These are phyloP conservation scores for Stylophora pistillata DNA, from an alignment of 64 coral and sea anemone species.

Conservation along the genomic window DNA sequence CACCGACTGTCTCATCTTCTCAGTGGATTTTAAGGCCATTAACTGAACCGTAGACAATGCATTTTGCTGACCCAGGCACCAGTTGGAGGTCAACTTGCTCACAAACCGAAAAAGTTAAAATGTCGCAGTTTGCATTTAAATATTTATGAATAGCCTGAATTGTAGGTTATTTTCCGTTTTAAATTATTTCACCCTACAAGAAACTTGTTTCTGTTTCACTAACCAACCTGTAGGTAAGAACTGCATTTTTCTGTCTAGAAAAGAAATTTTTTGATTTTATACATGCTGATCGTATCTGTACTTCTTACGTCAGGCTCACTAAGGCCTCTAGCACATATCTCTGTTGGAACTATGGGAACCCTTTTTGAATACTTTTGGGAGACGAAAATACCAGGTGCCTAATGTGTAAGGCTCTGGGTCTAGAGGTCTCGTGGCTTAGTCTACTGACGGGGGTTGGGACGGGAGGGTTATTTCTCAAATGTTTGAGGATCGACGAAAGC, in stretches of 20 bases:
- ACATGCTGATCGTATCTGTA: background rate
- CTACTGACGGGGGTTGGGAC: too few species aligned
- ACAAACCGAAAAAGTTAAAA: conserved; percentile 17
- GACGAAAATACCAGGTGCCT: too few species aligned
- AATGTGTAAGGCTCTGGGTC: too few species aligned
- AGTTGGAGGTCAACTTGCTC: conserved; percentile 34
- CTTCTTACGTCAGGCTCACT: background rate
- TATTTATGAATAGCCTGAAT: conserved; percentile 13
- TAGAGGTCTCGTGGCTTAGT: too few species aligned
- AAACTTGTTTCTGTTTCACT: background rate
- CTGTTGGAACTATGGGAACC: background rate
- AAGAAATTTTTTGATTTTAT: background rate
- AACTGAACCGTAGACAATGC: background rate
- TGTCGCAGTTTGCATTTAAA: conserved; percentile 5
- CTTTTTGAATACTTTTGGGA: too few species aligned
- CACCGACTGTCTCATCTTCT: background rate
- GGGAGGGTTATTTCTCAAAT: too few species aligned
- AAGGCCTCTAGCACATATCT: background rate
- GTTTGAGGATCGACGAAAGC: too few species aligned
- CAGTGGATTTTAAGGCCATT: background rate
- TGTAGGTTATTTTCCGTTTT: background rate
- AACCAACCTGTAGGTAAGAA: too few species aligned
- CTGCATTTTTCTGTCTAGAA: background rate
- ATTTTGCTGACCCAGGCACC: conserved; percentile 18
- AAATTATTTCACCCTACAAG: background rate